Conservation (phyloP, 23 tunicate genomes). For the Ciona savignyi region DNA sequence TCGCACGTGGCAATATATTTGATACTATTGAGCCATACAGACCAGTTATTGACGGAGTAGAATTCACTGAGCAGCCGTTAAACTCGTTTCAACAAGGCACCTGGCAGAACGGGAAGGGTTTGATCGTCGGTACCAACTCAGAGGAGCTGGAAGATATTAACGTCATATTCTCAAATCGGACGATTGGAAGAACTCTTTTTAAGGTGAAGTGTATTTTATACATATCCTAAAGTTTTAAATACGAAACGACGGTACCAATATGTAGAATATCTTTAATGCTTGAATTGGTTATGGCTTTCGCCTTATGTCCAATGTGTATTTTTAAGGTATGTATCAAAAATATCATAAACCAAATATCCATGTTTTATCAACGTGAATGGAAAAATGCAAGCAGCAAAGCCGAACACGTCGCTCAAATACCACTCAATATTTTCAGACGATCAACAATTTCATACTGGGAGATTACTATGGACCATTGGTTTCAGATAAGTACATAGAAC, state of each 20-base stretch:
- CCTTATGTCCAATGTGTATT: no score
- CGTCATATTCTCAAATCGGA: background rate
- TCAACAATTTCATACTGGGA: slow-evolving; percentile 27
- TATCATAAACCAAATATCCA: no score
- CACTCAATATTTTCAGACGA: slow-evolving; percentile 6
- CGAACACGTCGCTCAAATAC: no score
- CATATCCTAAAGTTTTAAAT: no score
- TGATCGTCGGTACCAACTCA: slow-evolving; percentile 24
- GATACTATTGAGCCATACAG: slow-evolving; percentile 36
- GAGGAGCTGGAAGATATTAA: slow-evolving; percentile 26
- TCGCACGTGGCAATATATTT: background rate
- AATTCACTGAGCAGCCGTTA: slow-evolving; percentile 40
- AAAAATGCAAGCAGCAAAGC: background rate
- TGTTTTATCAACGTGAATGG: background rate
- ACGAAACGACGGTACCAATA: no score
- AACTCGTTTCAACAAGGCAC: slow-evolving; percentile 25
- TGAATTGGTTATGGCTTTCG: no score
- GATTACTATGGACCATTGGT: slow-evolving; percentile 13
- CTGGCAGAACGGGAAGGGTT: slow-evolving; percentile 38
- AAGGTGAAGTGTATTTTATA: no score
- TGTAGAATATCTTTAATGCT: no score
- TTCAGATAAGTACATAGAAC: slow-evolving; percentile 22
- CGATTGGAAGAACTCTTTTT: background rate
- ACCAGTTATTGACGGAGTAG: slow-evolving; percentile 31
- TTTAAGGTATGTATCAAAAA: no score